Conservation (phyloP, 2,797 vertebrate species). For the Manis crassicaudata region DNA sequence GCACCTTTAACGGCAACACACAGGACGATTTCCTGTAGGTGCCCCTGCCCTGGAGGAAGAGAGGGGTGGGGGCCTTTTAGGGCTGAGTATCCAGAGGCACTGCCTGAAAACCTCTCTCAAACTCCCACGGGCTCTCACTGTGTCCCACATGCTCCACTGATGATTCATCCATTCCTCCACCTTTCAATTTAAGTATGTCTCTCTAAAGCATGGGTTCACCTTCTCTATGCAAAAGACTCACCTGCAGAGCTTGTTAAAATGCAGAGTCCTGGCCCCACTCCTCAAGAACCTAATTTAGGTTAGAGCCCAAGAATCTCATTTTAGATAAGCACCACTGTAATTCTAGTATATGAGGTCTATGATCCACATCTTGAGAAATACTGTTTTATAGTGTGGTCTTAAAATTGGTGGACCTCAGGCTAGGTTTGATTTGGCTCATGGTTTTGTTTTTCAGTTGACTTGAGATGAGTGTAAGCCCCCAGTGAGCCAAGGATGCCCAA, state of each 20-base stretch:
- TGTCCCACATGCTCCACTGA: no score
- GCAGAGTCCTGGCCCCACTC: neutral
- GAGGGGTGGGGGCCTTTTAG: neutral
- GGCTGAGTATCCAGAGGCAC: accelerated
- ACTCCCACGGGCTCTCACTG: accelerated
- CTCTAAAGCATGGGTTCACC: neutral
- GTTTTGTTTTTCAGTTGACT: neutral
- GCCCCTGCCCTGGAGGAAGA: neutral
- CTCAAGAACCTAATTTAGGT: neutral
- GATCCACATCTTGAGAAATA: neutral
- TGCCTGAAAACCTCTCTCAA: neutral
- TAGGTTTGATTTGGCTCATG: neutral
- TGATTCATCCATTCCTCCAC: neutral
- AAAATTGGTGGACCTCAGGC: neutral
- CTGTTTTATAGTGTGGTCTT: neutral
- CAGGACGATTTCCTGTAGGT: conserved; percentile 97
- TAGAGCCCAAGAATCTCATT: neutral
- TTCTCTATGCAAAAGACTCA: neutral
- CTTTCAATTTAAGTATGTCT: neutral
- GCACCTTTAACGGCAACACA: conserved; percentile 98
- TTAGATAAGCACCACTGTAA: neutral
- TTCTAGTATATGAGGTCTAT: neutral
- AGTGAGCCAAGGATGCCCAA: neutral
- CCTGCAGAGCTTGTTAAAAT: neutral
- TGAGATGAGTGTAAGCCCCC: neutral